A percentile compares a stretch with the other conserved stretches of the same genome.
Evolutionary conservation across 2,113 vertebrate species (phyloP).

Genomic region (Hiodon tergisus): DNA sequence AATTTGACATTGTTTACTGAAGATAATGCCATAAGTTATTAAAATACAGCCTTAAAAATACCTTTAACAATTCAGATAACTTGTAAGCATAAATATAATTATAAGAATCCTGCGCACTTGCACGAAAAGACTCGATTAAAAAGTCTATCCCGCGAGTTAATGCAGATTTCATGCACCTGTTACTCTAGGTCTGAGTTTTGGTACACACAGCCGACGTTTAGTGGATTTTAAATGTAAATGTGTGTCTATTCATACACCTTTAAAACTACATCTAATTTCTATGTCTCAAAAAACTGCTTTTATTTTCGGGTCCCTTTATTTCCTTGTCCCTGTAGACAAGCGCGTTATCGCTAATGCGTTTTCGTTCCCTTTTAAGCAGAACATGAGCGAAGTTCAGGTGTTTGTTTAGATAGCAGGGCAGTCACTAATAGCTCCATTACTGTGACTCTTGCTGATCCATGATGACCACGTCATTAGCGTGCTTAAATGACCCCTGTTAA

Average conservation of each 20-base stretch:
- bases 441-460: slow-evolving; percentile 36
- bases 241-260: background rate
- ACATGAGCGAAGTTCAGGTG: background rate
- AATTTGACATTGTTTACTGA: background rate
- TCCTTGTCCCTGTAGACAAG: no score
- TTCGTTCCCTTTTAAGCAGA: background rate
- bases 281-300: background rate
- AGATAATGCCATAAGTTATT: background rate
- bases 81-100: no score
- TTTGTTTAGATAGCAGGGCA: slow-evolving; percentile 29
- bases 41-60: background rate
- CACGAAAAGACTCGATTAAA: no score
- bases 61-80: background rate
- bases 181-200: background rate
- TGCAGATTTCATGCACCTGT: background rate
- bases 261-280: background rate
- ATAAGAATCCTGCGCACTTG: no score
- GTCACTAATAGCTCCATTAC: slow-evolving; percentile 57
- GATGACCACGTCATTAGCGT: slow-evolving; percentile 3
- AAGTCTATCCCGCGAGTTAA: no score
- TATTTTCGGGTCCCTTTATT: background rate
- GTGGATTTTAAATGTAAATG: background rate
- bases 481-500: background rate
- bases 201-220: background rate
- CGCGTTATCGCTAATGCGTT: background rate